Conservation (phyloP, 1,140 invertebrate genomes). For the Temnothorax longispinosus region DNA sequence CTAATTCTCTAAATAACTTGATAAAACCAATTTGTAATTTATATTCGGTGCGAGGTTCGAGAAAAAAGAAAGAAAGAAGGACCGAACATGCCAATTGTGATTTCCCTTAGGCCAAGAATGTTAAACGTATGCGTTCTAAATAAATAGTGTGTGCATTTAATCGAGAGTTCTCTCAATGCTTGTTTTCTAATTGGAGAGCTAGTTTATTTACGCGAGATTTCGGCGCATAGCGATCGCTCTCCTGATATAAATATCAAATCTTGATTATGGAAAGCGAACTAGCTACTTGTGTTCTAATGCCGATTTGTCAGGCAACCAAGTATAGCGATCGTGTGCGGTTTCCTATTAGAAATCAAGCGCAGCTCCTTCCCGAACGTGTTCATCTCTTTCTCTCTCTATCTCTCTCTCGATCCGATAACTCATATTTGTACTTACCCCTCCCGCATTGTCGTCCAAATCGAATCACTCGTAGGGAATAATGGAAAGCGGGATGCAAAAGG, state of each 20-base stretch:
- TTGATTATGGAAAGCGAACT: not conserved
- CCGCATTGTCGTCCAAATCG: conserved; percentile 29
- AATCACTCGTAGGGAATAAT: conserved; percentile 20
- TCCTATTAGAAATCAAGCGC: conserved; percentile 55
- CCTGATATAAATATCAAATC: not conserved
- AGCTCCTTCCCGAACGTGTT: conserved; percentile 51
- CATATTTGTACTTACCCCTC: conserved; percentile 37
- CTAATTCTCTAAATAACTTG: conserved; percentile 79
- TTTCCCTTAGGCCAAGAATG: conserved; percentile 83
- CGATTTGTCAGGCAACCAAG: not conserved
- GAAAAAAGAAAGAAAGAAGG: conserved; percentile 73
- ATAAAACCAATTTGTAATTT: conserved; percentile 80
- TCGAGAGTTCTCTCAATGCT: conserved; percentile 42
- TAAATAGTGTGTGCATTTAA: conserved; percentile 84
- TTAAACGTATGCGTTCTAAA: conserved; percentile 85
- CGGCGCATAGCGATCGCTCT: not conserved
- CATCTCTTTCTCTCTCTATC: not conserved
- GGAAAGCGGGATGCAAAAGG: conserved; percentile 16
- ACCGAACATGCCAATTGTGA: conserved; percentile 79
- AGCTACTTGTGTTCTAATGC: not conserved
- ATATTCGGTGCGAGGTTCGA: conserved; percentile 81
- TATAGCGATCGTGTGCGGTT: not conserved
- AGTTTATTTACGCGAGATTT: not conserved
- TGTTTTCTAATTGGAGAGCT: conserved; percentile 44
- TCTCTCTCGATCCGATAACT: conserved; percentile 28